phyloP scores from a whole-genome alignment of 1,140 invertebrate genomes.

The Physella acuta region DNA sequence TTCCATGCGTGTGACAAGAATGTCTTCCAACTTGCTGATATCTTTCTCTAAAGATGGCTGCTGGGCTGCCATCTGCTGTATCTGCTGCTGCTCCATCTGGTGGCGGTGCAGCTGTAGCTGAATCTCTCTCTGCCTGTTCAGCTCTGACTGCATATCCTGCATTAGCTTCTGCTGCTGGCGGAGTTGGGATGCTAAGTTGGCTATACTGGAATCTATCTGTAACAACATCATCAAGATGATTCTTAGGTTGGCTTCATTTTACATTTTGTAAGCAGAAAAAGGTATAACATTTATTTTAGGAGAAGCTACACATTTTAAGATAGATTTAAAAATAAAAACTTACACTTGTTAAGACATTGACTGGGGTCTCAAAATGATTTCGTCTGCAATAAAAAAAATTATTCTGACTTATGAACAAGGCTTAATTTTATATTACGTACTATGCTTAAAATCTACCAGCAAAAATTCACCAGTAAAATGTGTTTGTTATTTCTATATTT shows the following conservation, averaged over 20 bases:
- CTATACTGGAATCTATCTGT: constrained; percentile 11
- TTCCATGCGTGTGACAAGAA: constrained; percentile 47
- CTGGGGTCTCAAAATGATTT: not conserved
- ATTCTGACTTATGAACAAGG: not conserved
- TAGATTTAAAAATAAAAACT: constrained; percentile 1
- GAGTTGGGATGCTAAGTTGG: constrained; percentile 4
- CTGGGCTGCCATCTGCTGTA: constrained; percentile 34
- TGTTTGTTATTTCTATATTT: not conserved
- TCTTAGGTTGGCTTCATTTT: too few species aligned
- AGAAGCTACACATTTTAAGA: not conserved
- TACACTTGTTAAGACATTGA: constrained; percentile 7
- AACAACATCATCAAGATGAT: not conserved
- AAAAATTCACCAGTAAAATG: not conserved
- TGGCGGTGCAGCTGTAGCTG: constrained; percentile 42
- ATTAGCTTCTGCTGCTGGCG: constrained; percentile 33
- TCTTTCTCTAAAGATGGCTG: constrained; percentile 48
- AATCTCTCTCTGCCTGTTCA: constrained; percentile 41
- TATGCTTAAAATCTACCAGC: too few species aligned
- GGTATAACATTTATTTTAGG: not conserved
- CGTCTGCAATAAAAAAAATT: too few species aligned
- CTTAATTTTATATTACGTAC: too few species aligned
- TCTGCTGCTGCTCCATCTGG: constrained; percentile 40
- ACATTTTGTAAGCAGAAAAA: too few species aligned
- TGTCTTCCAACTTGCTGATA: constrained; percentile 41
- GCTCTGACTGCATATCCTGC: constrained; percentile 37